Base-by-base conservation (phyloP, 2,113 vertebrate genomes). In the Paraplagusia blochii region DNA sequence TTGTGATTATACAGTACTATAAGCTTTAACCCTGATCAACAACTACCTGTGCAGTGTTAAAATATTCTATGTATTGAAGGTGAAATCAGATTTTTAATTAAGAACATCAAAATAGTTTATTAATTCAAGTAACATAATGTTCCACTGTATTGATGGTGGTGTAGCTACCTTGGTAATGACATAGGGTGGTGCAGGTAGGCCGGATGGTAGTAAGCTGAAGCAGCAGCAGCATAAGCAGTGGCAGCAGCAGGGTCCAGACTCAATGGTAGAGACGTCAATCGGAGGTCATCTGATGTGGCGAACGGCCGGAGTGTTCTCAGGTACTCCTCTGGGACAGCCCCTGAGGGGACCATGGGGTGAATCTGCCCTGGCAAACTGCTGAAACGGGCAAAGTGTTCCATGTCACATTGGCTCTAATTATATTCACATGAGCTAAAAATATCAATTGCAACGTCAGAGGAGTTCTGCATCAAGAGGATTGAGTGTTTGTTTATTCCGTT, bases 271-370 rank as follows among this genome's bases (percentile, higher is more conserved):
- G 94, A 93, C 59, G 92, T 88, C 88, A 98, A 64, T 12, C 95
- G 90, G 12, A 98, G 90, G 9, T 98, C 95, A 56, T 97, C 95
- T 0, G 94, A 85, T 0, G 94, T 90, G 76, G 93, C 87, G 54
- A 96, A 98, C 47, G 95, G 95, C 67, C 94, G 90, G 72, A 98
- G 96, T 35, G 93, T 93, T 45, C 95, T 88, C 67, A 97, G 83
- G 77, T 95, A 97, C 63, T 98, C 96, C 76, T 97, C 96, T 0
- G 94, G 91, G 70, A 95, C 85, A 0, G 90, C 85, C 13, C 92
- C 94, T 1, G 94, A 90, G n/a, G 93, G 92, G 18, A 95, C 92
- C 76, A 92, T 91, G 0, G 95, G 92, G 78, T 95, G 95, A 35
- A 98, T 92, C 0, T 94, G 95, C n/a, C 94, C 89, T 4, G 95